A percentile compares a stretch with the other conserved stretches of the same genome.
phyloP scores from a whole-genome alignment of 2,797 vertebrate species.

The Anas flavirostris region DNA sequence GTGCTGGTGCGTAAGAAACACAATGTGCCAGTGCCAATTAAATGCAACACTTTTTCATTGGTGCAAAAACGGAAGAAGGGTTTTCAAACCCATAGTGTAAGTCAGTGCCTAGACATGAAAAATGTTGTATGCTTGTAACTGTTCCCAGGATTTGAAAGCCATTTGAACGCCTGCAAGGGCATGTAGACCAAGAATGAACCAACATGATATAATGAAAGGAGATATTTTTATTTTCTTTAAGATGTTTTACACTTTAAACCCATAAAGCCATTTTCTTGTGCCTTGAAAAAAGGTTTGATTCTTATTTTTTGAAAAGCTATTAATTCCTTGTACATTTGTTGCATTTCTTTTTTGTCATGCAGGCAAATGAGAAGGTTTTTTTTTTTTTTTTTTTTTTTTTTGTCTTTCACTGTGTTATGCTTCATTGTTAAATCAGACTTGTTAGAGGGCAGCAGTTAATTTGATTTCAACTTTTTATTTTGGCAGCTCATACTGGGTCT shows the following conservation, averaged over 20 bases:
- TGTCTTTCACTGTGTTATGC: neutral
- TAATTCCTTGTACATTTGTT: neutral
- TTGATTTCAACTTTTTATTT: neutral
- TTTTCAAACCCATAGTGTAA: neutral
- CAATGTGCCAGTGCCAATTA: neutral
- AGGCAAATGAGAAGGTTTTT: neutral
- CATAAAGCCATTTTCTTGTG: neutral
- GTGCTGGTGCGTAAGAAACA: neutral
- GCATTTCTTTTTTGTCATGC: neutral
- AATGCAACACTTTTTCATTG: neutral
- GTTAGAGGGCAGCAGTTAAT: neutral
- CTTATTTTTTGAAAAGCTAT: neutral
- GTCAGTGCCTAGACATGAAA: neutral
- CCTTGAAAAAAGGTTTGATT: neutral
- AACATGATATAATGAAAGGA: neutral
- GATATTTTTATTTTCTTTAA: neutral
- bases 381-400: too few species aligned
- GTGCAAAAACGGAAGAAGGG: neutral
- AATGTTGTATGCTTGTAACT: neutral
- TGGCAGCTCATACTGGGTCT: neutral
- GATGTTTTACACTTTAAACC: neutral
- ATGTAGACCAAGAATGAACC: neutral
- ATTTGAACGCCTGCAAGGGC: neutral
- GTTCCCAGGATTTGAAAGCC: neutral
- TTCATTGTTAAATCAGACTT: neutral